Percentiles rank a stretch among this genome's conserved stretches.
These are phyloP conservation scores for Balaenoptera acutorostrata DNA, from an alignment of 2,113 vertebrate species.

Conservation along the genomic window DNA sequence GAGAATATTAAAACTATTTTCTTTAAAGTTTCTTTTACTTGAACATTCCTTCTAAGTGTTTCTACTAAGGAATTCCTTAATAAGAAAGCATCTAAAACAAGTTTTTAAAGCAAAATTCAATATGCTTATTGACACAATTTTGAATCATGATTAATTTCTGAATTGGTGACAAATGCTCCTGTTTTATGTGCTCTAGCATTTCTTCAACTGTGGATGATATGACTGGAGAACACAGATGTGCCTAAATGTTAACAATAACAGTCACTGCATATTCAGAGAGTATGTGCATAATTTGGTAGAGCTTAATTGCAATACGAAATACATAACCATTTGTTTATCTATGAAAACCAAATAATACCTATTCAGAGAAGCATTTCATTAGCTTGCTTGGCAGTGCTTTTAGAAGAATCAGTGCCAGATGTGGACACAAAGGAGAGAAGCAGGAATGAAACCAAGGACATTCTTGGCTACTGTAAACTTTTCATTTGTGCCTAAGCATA, in stretches of 20 bases:
- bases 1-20: conserved; percentile 38
- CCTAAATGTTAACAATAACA: conserved; percentile 67
- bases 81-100: conserved; percentile 37
- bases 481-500: conserved; percentile 50
- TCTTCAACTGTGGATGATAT: conserved; percentile 50
- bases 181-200: conserved; percentile 33
- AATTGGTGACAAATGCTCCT: conserved; percentile 41
- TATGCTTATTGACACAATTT: conserved; percentile 55
- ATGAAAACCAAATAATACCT: conserved; percentile 37
- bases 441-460: conserved; percentile 14
- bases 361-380: conserved; percentile 51
- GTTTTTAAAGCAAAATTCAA: conserved; percentile 35
- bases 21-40: background rate
- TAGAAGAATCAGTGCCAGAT: conserved; percentile 9
- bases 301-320: conserved; percentile 48
- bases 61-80: conserved; percentile 40
- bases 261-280: conserved; percentile 25
- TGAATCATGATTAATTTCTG: conserved; percentile 64
- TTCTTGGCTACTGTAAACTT: conserved; percentile 4
- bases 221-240: conserved; percentile 64
- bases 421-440: conserved; percentile 53
- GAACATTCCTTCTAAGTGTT: background rate
- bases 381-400: conserved; percentile 45
- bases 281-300: conserved; percentile 34
- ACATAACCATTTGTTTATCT: conserved; percentile 31